A percentile compares a stretch with the other conserved stretches of the same genome.
These are phyloP conservation scores for Drosophila atripex DNA, from an alignment of 2,888 invertebrate species.

Conservation along the genomic window DNA sequence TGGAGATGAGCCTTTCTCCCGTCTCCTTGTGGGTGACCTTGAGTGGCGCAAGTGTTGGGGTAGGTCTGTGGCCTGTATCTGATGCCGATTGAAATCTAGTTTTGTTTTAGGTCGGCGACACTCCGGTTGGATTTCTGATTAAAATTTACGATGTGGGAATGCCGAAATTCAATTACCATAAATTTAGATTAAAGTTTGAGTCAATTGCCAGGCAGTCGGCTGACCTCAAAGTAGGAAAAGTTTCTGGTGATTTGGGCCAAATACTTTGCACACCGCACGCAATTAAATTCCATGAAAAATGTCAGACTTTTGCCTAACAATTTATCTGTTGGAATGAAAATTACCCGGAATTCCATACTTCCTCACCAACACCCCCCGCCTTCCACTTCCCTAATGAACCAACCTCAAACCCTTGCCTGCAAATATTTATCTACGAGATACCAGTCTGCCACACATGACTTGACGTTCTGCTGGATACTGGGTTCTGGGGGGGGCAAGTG, in stretches of 20 bases:
- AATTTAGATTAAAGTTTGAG: not conserved
- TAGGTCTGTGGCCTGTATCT: conserved; percentile 63
- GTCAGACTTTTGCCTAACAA: conserved; percentile 34
- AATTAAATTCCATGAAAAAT: conserved; percentile 29
- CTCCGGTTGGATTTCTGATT: conserved; percentile 26
- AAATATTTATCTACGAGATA: conserved; percentile 33
- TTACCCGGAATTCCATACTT: conserved; percentile 3
- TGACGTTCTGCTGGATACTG: conserved; percentile 10
- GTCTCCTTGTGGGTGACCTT: conserved; percentile 58
- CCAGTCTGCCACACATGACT: conserved; percentile 29
- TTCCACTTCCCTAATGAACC: conserved; percentile 30
- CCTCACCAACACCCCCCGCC: not conserved
- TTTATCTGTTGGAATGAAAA: conserved; percentile 32
- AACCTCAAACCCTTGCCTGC: conserved; percentile 24
- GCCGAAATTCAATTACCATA: conserved; percentile 1
- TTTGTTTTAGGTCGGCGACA: conserved; percentile 9
- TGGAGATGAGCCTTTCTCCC: conserved; percentile 23
- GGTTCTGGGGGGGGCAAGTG: not conserved
- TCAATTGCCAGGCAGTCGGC: conserved; percentile 3
- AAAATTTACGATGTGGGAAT: conserved; percentile 9
- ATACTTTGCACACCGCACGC: not conserved
- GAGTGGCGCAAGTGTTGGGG: conserved; percentile 54
- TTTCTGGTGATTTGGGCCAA: conserved; percentile 4
- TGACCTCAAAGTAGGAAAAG: conserved; percentile 4
- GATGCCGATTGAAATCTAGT: conserved; percentile 28